A percentile compares a stretch with the other conserved stretches of the same genome.
These are phyloP conservation scores for Polypterus bichir DNA, from an alignment of 2,113 vertebrate species.

Conservation along the genomic window DNA sequence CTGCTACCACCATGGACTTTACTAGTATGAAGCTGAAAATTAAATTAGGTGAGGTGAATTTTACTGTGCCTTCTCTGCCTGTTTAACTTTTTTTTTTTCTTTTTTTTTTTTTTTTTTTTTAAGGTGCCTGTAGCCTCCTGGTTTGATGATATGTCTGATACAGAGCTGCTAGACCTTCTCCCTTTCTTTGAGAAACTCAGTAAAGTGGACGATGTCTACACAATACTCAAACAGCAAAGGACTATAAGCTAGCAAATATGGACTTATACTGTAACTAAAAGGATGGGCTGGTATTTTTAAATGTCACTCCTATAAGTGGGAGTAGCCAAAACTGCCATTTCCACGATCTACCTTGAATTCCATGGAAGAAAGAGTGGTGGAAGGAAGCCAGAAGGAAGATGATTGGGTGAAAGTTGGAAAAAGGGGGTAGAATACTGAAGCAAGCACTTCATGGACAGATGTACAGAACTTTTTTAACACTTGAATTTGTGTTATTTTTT, in stretches of 20 bases:
- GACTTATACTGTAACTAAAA: conserved; percentile 26
- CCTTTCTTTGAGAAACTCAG: conserved; percentile 94
- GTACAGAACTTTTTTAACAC: conserved; percentile 24
- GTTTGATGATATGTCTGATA: conserved; percentile 94
- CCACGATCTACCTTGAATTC: conserved; percentile 31
- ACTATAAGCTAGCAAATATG: conserved; percentile 65
- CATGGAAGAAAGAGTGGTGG: conserved; percentile 21
- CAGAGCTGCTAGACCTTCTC: conserved; percentile 84
- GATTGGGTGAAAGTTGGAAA: conserved; percentile 14
- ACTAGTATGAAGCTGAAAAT: too few species aligned
- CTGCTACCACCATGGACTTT: too few species aligned
- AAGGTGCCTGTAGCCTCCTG: conserved; percentile 91
- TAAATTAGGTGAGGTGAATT: too few species aligned
- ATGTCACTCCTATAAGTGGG: too few species aligned
- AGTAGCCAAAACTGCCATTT: conserved; percentile 39
- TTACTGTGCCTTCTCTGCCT: too few species aligned
- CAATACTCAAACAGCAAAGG: conserved; percentile 75
- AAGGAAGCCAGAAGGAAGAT: conserved; percentile 12
- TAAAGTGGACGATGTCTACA: conserved; percentile 78
- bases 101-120: background rate
- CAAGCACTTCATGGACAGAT: conserved; percentile 17
- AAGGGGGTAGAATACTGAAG: conserved; percentile 22
- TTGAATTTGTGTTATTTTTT: conserved; percentile 20
- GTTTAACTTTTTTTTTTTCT: background rate
- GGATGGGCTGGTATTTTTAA: conserved; percentile 33